Evolutionary conservation across 2,113 vertebrate genomes (phyloP).

Genomic region (Zingel zingel): DNA sequence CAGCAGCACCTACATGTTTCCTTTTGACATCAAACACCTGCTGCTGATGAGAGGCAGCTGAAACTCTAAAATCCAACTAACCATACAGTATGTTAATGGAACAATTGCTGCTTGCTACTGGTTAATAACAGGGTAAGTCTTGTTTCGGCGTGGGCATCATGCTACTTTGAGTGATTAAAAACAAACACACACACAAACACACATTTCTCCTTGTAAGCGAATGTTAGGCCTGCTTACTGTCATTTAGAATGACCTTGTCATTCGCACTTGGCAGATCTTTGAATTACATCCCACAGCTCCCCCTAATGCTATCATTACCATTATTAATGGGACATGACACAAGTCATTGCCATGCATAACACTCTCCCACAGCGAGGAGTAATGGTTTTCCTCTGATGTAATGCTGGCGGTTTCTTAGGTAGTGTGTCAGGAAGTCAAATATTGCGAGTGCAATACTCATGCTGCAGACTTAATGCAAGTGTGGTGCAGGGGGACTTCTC

Average conservation of each 20-base stretch:
- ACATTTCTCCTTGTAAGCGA: constrained; percentile 54
- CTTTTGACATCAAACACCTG: constrained; percentile 33
- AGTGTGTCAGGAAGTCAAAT: constrained; percentile 65
- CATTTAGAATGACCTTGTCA: constrained; percentile 79
- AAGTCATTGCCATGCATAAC: constrained; percentile 75
- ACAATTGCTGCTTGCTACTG: neutral
- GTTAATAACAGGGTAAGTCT: constrained; percentile 1
- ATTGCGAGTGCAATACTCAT: constrained; percentile 29
- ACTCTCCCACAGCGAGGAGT: constrained; percentile 60
- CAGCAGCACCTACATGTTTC: constrained; percentile 18
- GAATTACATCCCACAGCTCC: constrained; percentile 70
- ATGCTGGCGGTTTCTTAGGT: constrained; percentile 51
- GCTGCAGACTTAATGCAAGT: constrained; percentile 28
- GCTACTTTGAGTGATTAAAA: constrained; percentile 22
- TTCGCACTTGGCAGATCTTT: constrained; percentile 70
- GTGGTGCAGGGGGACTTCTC: constrained; percentile 19
- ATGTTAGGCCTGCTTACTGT: constrained; percentile 61
- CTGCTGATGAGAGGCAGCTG: constrained; percentile 10
- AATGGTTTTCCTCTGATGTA: constrained; percentile 71
- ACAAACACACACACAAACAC: constrained; percentile 30
- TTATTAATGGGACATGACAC: constrained; percentile 84
- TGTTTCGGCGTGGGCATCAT: neutral
- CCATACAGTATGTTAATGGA: constrained; percentile 19
- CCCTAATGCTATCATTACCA: constrained; percentile 80
- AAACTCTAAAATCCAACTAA: constrained; percentile 7